Percentiles rank a stretch among this genome's conserved stretches.
These are phyloP conservation scores for Apodemia mormo DNA, from an alignment of 2,888 invertebrate genomes.

Conservation along the genomic window DNA sequence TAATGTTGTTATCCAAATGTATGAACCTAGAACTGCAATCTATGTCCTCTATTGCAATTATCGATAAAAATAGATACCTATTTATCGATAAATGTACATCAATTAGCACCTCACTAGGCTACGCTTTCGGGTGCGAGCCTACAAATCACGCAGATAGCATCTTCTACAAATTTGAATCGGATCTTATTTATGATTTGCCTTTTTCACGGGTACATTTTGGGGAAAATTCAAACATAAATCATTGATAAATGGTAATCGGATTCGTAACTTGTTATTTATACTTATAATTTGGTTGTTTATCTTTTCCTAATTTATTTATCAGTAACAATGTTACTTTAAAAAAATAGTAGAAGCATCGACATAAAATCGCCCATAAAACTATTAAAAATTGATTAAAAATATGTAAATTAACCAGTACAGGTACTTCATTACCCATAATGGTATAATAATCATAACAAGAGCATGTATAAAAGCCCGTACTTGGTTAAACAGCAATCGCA, in stretches of 20 bases:
- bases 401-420: slow-evolving; percentile 57
- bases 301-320: neutral
- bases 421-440: slow-evolving; percentile 69
- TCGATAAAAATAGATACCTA: slow-evolving; percentile 31
- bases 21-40: neutral
- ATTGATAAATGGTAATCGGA: slow-evolving; percentile 61
- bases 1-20: neutral
- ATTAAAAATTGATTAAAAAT: slow-evolving; percentile 45
- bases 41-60: slow-evolving; percentile 24
- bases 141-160: slow-evolving; percentile 81
- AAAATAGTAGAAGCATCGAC: neutral
- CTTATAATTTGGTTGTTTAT: neutral
- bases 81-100: slow-evolving; percentile 55
- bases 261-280: slow-evolving; percentile 18
- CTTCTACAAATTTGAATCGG: slow-evolving; percentile 83
- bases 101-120: slow-evolving; percentile 79
- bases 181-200: slow-evolving; percentile 82
- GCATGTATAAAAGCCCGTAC: slow-evolving; percentile 77
- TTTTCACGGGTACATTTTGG: slow-evolving; percentile 80
- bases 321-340: neutral
- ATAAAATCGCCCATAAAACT: slow-evolving; percentile 16
- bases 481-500: slow-evolving; percentile 81
- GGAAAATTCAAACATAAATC: slow-evolving; percentile 78
- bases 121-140: slow-evolving; percentile 77
- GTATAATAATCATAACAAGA: slow-evolving; percentile 80